Conservation (phyloP, 2,888 invertebrate genomes). For the Drosophila yooni region DNA sequence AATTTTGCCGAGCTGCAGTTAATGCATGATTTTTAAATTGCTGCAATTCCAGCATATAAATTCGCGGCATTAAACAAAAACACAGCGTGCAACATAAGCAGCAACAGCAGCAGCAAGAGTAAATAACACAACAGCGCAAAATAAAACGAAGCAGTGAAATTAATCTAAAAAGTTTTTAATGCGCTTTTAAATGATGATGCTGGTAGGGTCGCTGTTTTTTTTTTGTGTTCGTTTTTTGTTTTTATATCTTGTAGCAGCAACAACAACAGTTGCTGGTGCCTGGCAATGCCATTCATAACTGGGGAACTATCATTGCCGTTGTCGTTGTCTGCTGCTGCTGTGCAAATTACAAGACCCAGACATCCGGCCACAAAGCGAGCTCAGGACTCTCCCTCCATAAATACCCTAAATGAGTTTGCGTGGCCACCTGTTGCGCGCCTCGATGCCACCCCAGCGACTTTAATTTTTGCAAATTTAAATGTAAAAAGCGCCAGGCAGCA, state of each 20-base stretch:
- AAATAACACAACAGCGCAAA: conserved; percentile 58
- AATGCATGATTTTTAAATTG: conserved; percentile 57
- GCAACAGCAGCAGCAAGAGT: conserved; percentile 35
- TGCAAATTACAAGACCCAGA: conserved; percentile 76
- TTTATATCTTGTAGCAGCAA: not conserved
- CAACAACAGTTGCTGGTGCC: conserved; percentile 29
- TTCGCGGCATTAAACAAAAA: conserved; percentile 54
- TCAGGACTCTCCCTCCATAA: conserved; percentile 24
- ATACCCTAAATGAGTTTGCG: conserved; percentile 67
- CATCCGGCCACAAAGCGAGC: conserved; percentile 60
- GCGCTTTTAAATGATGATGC: conserved; percentile 83
- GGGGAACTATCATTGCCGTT: conserved; percentile 32
- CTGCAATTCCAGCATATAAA: conserved; percentile 35
- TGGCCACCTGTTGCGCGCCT: conserved; percentile 66
- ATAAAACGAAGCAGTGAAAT: conserved; percentile 73
- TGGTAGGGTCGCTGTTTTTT: conserved; percentile 44
- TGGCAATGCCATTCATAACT: conserved; percentile 38
- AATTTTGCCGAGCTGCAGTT: conserved; percentile 12
- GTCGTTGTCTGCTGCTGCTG: conserved; percentile 33
- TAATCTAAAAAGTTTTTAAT: conserved; percentile 84
- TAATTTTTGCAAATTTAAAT: conserved; percentile 80
- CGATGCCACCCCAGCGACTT: conserved; percentile 43
- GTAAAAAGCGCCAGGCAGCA: conserved; percentile 37
- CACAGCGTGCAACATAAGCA: conserved; percentile 30
- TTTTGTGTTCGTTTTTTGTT: not conserved